phyloP scores from a whole-genome alignment of 2,888 invertebrate genomes.

The Andrena dorsata region DNA sequence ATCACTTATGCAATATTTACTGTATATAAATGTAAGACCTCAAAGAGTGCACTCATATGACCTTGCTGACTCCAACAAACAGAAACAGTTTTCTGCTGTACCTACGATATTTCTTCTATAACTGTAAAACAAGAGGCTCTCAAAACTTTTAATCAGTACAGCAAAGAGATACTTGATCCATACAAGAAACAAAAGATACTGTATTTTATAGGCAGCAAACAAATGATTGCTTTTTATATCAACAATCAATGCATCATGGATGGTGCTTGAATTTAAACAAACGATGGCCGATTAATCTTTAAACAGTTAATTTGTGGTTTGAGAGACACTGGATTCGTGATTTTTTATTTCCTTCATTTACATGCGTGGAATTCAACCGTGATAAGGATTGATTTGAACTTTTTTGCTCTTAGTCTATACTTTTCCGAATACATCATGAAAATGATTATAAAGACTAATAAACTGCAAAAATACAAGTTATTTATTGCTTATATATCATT shows the following conservation, averaged over 20 bases:
- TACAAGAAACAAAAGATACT: neutral
- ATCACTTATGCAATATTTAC: conserved; percentile 62
- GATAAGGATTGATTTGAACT: conserved; percentile 55
- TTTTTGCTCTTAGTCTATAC: neutral
- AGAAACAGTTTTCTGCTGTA: conserved; percentile 82
- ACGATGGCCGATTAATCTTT: neutral
- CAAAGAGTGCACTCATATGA: conserved; percentile 82
- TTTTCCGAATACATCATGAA: neutral
- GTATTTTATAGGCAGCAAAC: neutral
- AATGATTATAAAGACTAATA: neutral
- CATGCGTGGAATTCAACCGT: conserved; percentile 70
- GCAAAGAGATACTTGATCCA: neutral
- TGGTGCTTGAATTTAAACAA: neutral
- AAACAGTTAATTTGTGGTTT: conserved; percentile 35
- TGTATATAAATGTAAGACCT: conserved; percentile 61
- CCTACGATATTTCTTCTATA: conserved; percentile 80
- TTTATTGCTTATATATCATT: conserved; percentile 32
- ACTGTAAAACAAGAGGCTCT: conserved; percentile 83
- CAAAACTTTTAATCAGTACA: conserved; percentile 69
- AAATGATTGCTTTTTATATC: neutral
- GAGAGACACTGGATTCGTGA: conserved; percentile 61
- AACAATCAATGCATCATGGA: neutral
- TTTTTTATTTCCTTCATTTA: conserved; percentile 63
- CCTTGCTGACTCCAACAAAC: conserved; percentile 81
- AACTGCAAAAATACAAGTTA: conserved; percentile 46